Percentiles rank a stretch among this genome's conserved stretches.
phyloP scores from a whole-genome alignment of 2,888 invertebrate genomes.

The Periphyllus acericola region DNA sequence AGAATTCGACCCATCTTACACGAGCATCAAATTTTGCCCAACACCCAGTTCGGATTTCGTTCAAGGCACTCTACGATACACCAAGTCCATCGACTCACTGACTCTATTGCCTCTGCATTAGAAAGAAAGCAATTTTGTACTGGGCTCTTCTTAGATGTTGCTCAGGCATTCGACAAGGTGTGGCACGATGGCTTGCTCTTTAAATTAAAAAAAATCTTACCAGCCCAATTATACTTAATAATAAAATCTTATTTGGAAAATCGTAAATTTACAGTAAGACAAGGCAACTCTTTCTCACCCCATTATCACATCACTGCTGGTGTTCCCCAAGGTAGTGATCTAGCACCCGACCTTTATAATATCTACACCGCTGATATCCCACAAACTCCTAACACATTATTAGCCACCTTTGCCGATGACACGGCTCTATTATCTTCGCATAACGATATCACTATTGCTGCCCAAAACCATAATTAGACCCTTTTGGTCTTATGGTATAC shows the following conservation, averaged over 20 bases:
- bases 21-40: too few species aligned
- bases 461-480: too few species aligned
- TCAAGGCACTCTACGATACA: too few species aligned
- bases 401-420: slow-evolving; percentile 25
- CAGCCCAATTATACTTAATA: background rate
- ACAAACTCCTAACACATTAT: background rate
- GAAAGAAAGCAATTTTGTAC: background rate
- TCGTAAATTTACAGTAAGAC: background rate
- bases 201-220: background rate
- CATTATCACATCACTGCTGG: background rate
- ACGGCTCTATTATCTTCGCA: background rate
- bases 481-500: too few species aligned
- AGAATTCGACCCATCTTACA: too few species aligned
- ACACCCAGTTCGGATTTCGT: too few species aligned
- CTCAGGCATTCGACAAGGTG: too few species aligned
- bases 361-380: slow-evolving; percentile 28
- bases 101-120: too few species aligned
- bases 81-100: too few species aligned
- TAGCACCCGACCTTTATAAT: background rate
- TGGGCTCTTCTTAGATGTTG: background rate
- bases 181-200: too few species aligned
- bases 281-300: background rate
- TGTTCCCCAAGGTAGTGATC: slow-evolving; percentile 3
- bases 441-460: too few species aligned
- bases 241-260: background rate